Conservation (phyloP, 2,888 invertebrate species). For the Eupithecia inturbata region DNA sequence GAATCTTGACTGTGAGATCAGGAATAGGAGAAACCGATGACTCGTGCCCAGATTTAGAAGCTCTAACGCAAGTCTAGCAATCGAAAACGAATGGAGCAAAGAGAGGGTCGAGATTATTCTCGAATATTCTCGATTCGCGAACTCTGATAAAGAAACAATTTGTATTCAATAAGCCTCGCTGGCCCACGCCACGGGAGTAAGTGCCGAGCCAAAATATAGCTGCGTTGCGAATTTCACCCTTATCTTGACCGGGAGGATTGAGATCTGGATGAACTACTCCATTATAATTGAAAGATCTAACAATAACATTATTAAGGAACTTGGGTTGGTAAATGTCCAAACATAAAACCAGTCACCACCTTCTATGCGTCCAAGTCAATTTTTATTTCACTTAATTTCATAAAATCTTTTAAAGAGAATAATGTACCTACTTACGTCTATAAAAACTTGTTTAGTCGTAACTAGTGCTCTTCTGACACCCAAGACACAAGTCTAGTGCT, state of each 20-base stretch:
- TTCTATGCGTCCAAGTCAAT: too few species aligned
- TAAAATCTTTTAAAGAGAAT: too few species aligned
- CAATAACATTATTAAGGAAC: neutral
- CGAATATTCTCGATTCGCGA: conserved; percentile 49
- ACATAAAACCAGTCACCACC: too few species aligned
- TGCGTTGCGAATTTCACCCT: conserved; percentile 59
- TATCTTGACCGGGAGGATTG: conserved; percentile 34
- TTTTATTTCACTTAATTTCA: too few species aligned
- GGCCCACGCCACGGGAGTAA: conserved; percentile 59
- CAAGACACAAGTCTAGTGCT: too few species aligned
- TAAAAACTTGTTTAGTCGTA: too few species aligned
- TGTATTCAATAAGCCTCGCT: conserved; percentile 75
- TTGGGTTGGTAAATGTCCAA: neutral
- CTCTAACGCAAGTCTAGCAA: conserved; percentile 19
- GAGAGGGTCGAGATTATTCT: conserved; percentile 45
- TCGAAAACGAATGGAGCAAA: conserved; percentile 28
- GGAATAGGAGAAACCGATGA: conserved; percentile 10
- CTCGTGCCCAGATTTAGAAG: conserved; percentile 13
- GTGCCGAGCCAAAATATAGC: conserved; percentile 66
- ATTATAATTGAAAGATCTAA: neutral
- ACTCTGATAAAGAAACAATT: conserved; percentile 76
- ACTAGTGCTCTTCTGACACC: too few species aligned
- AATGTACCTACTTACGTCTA: too few species aligned
- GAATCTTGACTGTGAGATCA: conserved; percentile 1
- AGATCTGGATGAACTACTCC: conserved; percentile 39